Conservation (phyloP, 2,888 invertebrate genomes). For the Eristalinus sepulchralis region DNA sequence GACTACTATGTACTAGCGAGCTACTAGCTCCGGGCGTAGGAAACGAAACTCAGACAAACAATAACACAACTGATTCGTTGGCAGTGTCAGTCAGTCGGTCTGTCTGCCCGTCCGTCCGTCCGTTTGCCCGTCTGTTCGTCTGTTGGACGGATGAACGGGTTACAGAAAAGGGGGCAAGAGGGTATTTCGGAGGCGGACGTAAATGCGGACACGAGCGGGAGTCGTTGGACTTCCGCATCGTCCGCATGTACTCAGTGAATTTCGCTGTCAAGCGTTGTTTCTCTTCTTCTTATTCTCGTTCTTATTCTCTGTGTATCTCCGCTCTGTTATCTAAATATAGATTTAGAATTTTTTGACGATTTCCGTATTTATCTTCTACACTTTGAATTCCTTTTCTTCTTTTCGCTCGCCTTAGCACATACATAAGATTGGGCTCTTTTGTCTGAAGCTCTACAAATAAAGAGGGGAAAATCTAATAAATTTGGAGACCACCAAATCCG, state of each 20-base stretch:
- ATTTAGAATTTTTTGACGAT: slow-evolving; percentile 70
- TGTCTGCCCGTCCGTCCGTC: slow-evolving; percentile 9
- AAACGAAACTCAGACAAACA: slow-evolving; percentile 64
- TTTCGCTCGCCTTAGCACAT: neutral
- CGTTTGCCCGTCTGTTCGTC: slow-evolving; percentile 10
- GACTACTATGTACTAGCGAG: slow-evolving; percentile 44
- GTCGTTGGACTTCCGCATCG: slow-evolving; percentile 72
- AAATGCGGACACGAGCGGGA: slow-evolving; percentile 66
- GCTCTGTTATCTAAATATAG: slow-evolving; percentile 70
- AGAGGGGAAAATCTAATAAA: slow-evolving; percentile 19
- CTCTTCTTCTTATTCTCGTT: slow-evolving; percentile 18
- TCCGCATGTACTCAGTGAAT: slow-evolving; percentile 55
- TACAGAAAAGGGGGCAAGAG: neutral
- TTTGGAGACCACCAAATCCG: slow-evolving; percentile 37
- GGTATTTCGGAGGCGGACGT: slow-evolving; percentile 34
- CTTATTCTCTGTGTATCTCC: slow-evolving; percentile 43
- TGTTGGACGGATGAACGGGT: slow-evolving; percentile 5
- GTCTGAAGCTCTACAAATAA: slow-evolving; percentile 28
- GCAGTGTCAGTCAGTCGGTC: slow-evolving; percentile 66
- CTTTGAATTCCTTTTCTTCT: slow-evolving; percentile 30
- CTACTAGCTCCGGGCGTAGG: slow-evolving; percentile 64
- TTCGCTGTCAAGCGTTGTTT: slow-evolving; percentile 66
- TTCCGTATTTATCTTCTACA: slow-evolving; percentile 63
- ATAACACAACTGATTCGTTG: slow-evolving; percentile 62
- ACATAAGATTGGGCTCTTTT: slow-evolving; percentile 41